A percentile compares a stretch with the other conserved stretches of the same genome.
Conservation (phyloP, 2,797 vertebrate genomes). For the Schizopygopsis pylzovi region DNA sequence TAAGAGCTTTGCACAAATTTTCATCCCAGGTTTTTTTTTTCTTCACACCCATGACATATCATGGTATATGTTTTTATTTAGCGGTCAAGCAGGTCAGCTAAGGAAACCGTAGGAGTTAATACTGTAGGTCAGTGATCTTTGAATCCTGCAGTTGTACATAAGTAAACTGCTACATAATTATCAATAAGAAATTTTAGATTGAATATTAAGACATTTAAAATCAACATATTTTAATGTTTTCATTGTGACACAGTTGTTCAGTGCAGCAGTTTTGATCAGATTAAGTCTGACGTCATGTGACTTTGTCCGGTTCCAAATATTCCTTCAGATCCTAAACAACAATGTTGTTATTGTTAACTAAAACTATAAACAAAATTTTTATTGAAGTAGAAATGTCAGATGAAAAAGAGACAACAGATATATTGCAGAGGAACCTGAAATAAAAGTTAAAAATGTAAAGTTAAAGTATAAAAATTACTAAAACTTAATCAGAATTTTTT, state of each 20-base stretch:
- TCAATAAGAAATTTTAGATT: neutral
- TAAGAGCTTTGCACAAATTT: slow-evolving; percentile 69
- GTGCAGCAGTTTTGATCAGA: neutral
- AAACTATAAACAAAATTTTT: too few species aligned
- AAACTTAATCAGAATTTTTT: neutral
- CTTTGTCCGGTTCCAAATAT: neutral
- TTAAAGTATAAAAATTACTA: neutral
- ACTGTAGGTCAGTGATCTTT: neutral
- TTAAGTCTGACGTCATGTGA: neutral
- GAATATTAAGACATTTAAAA: neutral
- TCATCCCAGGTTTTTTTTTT: too few species aligned
- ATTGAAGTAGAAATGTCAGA: neutral
- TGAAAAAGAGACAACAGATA: neutral
- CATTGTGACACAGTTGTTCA: neutral
- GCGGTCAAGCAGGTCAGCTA: neutral
- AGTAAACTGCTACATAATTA: neutral
- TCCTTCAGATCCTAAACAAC: too few species aligned
- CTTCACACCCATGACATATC: neutral
- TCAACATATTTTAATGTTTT: neutral
- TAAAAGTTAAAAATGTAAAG: neutral
- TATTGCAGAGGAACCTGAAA: neutral
- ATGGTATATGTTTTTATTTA: neutral
- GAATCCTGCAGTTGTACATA: neutral
- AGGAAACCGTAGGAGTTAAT: neutral
- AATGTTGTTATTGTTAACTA: too few species aligned